phyloP scores from a whole-genome alignment of 1,140 invertebrate genomes.

The Ditylenchus dipsaci region DNA sequence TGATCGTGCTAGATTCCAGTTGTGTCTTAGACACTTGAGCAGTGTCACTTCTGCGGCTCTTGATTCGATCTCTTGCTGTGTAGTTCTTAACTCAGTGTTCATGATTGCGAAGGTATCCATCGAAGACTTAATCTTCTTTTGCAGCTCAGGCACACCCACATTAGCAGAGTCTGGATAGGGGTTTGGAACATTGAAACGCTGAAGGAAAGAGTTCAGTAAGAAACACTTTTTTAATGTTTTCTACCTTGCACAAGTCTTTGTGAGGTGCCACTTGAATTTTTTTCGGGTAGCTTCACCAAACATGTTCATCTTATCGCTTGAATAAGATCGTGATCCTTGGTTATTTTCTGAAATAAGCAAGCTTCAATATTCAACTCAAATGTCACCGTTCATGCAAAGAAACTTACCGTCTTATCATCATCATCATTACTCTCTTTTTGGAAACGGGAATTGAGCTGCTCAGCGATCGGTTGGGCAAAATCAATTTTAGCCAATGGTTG shows the following conservation, averaged over 20 bases:
- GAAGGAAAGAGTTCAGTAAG: not conserved
- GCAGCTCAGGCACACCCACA: slow-evolving; percentile 29
- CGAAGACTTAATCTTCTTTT: slow-evolving; percentile 5
- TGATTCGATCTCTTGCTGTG: not conserved
- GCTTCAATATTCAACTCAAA: not conserved
- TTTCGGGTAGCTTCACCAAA: slow-evolving; percentile 76
- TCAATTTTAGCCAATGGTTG: slow-evolving; percentile 58
- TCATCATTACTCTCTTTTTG: slow-evolving; percentile 32
- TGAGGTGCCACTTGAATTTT: slow-evolving; percentile 76
- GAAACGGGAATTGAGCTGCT: slow-evolving; percentile 53
- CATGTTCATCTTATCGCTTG: slow-evolving; percentile 74
- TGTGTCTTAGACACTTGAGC: not conserved
- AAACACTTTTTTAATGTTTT: not conserved
- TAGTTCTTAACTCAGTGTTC: not conserved
- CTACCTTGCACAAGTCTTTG: slow-evolving; percentile 71
- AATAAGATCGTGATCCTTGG: slow-evolving; percentile 51
- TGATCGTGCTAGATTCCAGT: not conserved
- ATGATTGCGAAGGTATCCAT: not conserved
- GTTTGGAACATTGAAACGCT: slow-evolving; percentile 88
- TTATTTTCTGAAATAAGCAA: slow-evolving; percentile 29
- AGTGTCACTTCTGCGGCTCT: not conserved
- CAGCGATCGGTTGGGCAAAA: slow-evolving; percentile 53
- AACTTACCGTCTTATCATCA: slow-evolving; percentile 8
- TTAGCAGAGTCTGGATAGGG: slow-evolving; percentile 66
- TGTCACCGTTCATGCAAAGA: not conserved